Base-by-base conservation (phyloP, 1,140 invertebrate genomes). In the Vanessa atalanta region DNA sequence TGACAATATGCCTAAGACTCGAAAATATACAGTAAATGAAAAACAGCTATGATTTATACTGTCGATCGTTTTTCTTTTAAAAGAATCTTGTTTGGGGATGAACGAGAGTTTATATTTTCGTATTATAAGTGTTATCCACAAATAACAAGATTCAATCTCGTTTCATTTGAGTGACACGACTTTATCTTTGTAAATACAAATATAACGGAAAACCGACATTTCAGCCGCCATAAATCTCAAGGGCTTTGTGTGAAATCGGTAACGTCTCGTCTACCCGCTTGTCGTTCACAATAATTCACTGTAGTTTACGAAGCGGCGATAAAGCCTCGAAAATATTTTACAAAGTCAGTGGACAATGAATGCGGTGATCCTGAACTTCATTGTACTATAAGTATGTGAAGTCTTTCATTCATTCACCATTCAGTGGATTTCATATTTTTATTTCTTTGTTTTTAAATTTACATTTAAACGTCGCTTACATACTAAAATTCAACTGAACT, bases 291-390 rank as follows among this genome's bases (percentile, higher is more conserved):
- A 57, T 57, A 57, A 57, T 16, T 57, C 53, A 57, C 53, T 23
- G 53, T 23, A 57, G 53, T 57, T 57, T 57, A 57, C 53, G 53
- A 57, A 57, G 53, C 53, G 20, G 53, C 53, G 53, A 57, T 57
- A 57, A 57, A 57, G 53, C 53, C 53, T 57, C 23, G 53, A 57
- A 57, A 57, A 57, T 57, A 57, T 57, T 57, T 57, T 57, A 57
- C 53, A 16, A 57, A 57, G 53, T 20, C 20, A 57, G 20, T 57
- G 53, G 53, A 57, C 53, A 57, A 57, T 57, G 23, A 57, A 57
- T 57, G 20, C 20, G 20, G 20, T 57, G 53, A 57, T 57, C 53
- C 20, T 16, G 13, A 14, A 23, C 16, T 12, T 13, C 53, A 57
- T 57, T 57, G 53, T 57, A 23, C 53, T 26, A 12, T 57, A 57